Evolutionary conservation across 2,797 vertebrate genomes (phyloP), one percentile per base, ranked within the genome.

Genomic region (Myotis planiceps): DNA sequence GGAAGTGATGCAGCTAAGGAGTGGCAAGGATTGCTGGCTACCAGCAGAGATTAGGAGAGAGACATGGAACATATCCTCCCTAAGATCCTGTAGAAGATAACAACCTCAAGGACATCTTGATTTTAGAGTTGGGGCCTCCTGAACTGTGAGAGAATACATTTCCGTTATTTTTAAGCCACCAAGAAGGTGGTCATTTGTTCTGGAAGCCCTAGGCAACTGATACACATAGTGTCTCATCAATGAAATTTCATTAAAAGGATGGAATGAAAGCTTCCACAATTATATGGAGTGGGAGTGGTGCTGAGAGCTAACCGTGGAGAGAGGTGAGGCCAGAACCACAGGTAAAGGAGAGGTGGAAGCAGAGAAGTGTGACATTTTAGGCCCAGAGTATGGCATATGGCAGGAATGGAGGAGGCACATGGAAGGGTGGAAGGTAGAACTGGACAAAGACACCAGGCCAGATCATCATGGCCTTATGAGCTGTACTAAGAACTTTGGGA

Each of bases 371-470:
- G 14, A 23, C 37, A 9, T 6, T 9, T 79, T 45, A 6, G 5
- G 37, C 9, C 34, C 0, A 0, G 18, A 21, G 42, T 23, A 19
- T 27, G 9, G n/a, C 21, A 6, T 9, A 0, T 32, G 66, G 16
- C 4, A 45, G 78, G 37, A 27, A 12, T 9, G n/a, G 34, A 51
- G 63, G n/a, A 71, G 63, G 25, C 8, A 3, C 0, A 1, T 45
- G 10, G 69, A 68, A 14, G 21, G 0, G 16, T 23, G 12, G 18
- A 47, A 32, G 9, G 2, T n/a, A 7, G 18, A n/a, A 16, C 25
- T 19, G 23, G 60, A 7, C 19, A 14, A 79, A 9, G 5, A 72
- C 72, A 65, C 15, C 15, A 23, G 6, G 23, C n/a, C n/a, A 25
- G 45, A 37, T 37, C n/a, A 16, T 23, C 58, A 63, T 6, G 16